Conservation (phyloP, 2,113 vertebrate species). For the Mugil cephalus region DNA sequence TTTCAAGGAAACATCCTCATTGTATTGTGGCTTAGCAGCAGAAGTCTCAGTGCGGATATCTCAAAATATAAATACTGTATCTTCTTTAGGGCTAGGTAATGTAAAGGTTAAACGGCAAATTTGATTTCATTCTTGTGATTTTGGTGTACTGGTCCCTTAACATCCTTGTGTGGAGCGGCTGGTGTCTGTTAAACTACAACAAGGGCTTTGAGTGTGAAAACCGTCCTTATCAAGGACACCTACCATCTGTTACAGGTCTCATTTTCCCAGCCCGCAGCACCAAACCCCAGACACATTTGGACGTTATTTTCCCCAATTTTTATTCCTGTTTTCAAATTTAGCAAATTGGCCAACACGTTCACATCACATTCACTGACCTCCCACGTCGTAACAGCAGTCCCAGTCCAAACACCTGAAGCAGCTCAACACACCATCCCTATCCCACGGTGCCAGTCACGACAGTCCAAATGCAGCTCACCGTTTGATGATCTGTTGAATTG, state of each 20-base stretch:
- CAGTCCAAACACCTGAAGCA: slow-evolving; percentile 12
- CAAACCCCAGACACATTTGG: neutral
- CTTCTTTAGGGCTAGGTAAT: neutral
- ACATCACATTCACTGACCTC: neutral
- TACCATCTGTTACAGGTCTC: slow-evolving; percentile 45
- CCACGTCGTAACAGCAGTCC: slow-evolving; percentile 2
- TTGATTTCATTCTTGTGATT: neutral
- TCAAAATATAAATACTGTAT: slow-evolving; percentile 1
- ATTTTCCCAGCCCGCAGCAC: slow-evolving; percentile 23
- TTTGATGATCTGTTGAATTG: neutral
- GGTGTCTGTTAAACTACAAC: slow-evolving; percentile 51
- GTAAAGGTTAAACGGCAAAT: neutral
- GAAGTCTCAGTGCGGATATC: neutral
- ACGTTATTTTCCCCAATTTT: neutral
- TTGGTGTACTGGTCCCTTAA: slow-evolving; percentile 21
- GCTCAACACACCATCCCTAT: neutral
- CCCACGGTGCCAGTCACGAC: neutral
- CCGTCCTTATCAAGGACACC: slow-evolving; percentile 47
- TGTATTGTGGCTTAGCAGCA: neutral
- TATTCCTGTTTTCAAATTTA: slow-evolving; percentile 11
- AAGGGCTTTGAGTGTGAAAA: slow-evolving; percentile 53
- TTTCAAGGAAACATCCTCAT: neutral
- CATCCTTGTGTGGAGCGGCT: slow-evolving; percentile 21
- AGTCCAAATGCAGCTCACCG: slow-evolving; percentile 16
- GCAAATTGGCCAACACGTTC: no score